These are phyloP conservation scores for Mythimna ferrago DNA, from an alignment of 2,888 invertebrate species.

Conservation along the genomic window DNA sequence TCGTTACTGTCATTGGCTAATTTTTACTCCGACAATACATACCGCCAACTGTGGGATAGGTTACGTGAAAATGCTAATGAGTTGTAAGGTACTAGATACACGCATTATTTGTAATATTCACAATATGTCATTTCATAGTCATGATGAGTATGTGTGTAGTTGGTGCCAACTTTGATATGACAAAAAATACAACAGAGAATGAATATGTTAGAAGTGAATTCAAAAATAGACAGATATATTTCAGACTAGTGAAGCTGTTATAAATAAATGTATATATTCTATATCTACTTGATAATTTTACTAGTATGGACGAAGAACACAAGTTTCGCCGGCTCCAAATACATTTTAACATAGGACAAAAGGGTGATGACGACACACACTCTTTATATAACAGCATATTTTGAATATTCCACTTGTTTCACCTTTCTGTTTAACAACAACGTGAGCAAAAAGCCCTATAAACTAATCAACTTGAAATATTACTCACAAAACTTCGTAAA, in stretches of 20 bases:
- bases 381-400: background rate
- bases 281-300: background rate
- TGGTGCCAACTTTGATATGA: slow-evolving; percentile 1
- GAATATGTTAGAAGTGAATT: background rate
- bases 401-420: background rate
- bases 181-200: slow-evolving; percentile 20
- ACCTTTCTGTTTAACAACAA: background rate
- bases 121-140: background rate
- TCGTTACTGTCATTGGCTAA: background rate
- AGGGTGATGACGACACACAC: background rate
- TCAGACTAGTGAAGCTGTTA: background rate
- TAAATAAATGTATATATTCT: too few relatives aligned
- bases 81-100: slow-evolving; percentile 3
- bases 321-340: background rate
- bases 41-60: too few relatives aligned
- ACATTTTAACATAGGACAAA: background rate
- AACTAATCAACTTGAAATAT: slow-evolving; percentile 15
- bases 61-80: too few relatives aligned
- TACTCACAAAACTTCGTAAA: background rate
- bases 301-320: background rate
- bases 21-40: too few relatives aligned
- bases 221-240: slow-evolving; percentile 19
- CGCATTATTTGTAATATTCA: background rate
- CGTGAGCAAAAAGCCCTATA: background rate
- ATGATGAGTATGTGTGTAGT: background rate